Base-by-base conservation (phyloP, 2,113 vertebrate species). In the Centropus bengalensis region DNA sequence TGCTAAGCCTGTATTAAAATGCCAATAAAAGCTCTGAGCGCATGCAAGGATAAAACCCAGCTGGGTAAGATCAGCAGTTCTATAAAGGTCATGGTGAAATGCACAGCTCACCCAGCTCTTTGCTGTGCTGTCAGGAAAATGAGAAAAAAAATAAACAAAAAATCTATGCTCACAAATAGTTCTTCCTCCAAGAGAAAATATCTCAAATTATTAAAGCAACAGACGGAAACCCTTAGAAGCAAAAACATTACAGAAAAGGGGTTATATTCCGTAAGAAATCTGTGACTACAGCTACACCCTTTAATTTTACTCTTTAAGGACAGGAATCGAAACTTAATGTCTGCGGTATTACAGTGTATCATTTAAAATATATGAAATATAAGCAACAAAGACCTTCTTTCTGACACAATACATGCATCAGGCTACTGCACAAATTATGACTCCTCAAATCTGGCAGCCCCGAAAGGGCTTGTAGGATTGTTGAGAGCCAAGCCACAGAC, bases 221-320 rank as follows among this genome's bases (percentile, higher is more conserved):
- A 40, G 27, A 54, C 10, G 82, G 38, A 87, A 88, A 68, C 14
- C 5, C 32, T 67, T 6, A 42, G 26, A 59, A 89, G 3, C 32
- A 8, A 51, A 86, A 71, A 20, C 32, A 13, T 68, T 47, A 45
- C 6, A 70, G 71, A 76, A 44, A 44, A 17, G 4, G 12, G 6
- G 7, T 23, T 56, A 1, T 14, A 12, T 55, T 55, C 32, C 47
- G 11, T 38, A 67, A 66, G 51, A 91, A 93, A 86, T 27, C 22
- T 12, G 13, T 0, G 0, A 27, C 27, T 67, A 69, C 7, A 45
- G 14, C 11, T n/a, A 22, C 27, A 49, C n/a, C 24, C 26, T 62
- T 80, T n/a, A 19, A 62, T 74, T 86, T 69, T 71, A 49, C 20
- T 40, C 7, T 62, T 56, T 38, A 49, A 64, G 9, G 23, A 44